A percentile compares a stretch with the other conserved stretches of the same genome.
phyloP scores from a whole-genome alignment of 2,888 invertebrate species.

The Eupithecia inturbata region DNA sequence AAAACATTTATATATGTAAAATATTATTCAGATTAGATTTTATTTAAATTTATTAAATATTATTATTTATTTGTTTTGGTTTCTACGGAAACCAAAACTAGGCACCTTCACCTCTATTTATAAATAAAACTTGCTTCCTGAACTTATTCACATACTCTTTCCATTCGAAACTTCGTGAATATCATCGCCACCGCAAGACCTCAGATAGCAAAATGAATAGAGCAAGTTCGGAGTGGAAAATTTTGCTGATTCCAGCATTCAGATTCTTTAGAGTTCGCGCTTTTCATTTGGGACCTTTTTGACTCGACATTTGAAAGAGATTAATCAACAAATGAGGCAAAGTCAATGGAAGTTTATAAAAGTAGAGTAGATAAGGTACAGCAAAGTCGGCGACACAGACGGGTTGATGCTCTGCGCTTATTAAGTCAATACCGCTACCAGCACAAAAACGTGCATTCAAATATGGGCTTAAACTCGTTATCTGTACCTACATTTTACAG shows the following conservation, averaged over 20 bases:
- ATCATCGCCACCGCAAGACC: conserved; percentile 39
- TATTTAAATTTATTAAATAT: too few relatives aligned
- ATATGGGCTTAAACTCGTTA: too few relatives aligned
- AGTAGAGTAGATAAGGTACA: too few relatives aligned
- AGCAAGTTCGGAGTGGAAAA: conserved; percentile 37
- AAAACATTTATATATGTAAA: too few relatives aligned
- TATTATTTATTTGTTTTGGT: too few relatives aligned
- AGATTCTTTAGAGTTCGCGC: conserved; percentile 27
- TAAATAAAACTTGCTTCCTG: background rate
- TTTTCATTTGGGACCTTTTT: conserved; percentile 15
- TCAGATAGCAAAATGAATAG: conserved; percentile 25
- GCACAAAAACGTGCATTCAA: too few relatives aligned
- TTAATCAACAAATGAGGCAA: conserved; percentile 5
- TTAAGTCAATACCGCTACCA: too few relatives aligned
- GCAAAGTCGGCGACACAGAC: too few relatives aligned
- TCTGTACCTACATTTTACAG: too few relatives aligned
- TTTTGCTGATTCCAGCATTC: conserved; percentile 35
- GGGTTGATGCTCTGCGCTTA: too few relatives aligned
- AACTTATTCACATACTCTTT: background rate
- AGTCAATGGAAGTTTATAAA: background rate
- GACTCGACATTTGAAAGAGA: conserved; percentile 8
- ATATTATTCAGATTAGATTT: too few relatives aligned
- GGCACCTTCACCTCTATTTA: background rate
- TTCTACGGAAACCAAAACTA: background rate
- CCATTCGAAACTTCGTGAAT: conserved; percentile 41